A percentile compares a stretch with the other conserved stretches of the same genome.
Conservation (phyloP, 2,888 invertebrate species). For the Cheilosia grossa region DNA sequence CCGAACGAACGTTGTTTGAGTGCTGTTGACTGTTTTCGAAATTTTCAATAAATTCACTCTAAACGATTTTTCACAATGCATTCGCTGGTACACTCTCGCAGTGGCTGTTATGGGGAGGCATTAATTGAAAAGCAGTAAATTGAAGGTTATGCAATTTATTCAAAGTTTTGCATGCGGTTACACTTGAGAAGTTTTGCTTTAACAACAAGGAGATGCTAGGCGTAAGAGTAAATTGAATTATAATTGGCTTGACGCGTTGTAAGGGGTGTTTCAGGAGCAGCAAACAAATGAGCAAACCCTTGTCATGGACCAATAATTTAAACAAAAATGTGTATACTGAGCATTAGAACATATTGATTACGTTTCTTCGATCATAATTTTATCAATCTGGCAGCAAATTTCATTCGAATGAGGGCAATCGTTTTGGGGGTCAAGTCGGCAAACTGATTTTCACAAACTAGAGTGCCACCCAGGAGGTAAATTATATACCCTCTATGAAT, state of each 20-base stretch:
- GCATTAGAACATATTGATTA: no score
- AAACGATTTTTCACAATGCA: conserved; percentile 60
- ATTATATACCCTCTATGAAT: no score
- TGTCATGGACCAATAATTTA: no score
- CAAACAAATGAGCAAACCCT: no score
- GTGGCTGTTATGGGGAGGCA: conserved; percentile 16
- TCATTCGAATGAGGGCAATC: no score
- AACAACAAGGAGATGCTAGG: not conserved
- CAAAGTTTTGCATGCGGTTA: conserved; percentile 2
- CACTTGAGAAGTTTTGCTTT: not conserved
- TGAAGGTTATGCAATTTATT: conserved; percentile 4
- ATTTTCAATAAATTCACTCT: conserved; percentile 60
- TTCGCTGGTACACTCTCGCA: conserved; percentile 9
- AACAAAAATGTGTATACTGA: no score
- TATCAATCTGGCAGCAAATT: no score
- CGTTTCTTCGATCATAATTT: no score
- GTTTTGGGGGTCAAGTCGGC: no score
- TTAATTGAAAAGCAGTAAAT: conserved; percentile 44
- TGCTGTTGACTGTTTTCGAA: conserved; percentile 67
- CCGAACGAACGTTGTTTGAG: conserved; percentile 35
- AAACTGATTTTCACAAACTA: no score
- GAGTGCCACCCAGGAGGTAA: no score
- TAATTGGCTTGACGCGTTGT: not conserved
- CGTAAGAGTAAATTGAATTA: not conserved
- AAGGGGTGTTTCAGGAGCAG: no score